Conservation (phyloP, 2,113 vertebrate species). For the Hymenochirus boettgeri region DNA sequence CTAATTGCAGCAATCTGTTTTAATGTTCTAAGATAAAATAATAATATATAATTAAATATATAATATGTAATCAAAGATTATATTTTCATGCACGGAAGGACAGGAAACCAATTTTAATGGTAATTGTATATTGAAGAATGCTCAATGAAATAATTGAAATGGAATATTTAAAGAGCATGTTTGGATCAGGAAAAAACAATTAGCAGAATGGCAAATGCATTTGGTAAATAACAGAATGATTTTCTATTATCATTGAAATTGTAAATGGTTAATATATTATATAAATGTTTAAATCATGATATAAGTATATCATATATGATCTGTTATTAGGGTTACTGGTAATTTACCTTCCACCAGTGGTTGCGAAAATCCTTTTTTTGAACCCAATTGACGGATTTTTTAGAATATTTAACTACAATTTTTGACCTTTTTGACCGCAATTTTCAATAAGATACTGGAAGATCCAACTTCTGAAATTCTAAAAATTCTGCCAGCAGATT, state of each 20-base stretch:
- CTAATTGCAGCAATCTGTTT: slow-evolving; percentile 35
- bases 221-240: slow-evolving; percentile 4
- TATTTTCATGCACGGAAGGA: slow-evolving; percentile 40
- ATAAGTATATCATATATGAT: too few species aligned
- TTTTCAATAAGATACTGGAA: too few species aligned
- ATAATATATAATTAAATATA: slow-evolving; percentile 42
- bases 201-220: slow-evolving; percentile 22
- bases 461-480: too few species aligned
- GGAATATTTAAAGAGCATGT: slow-evolving; percentile 31
- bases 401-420: too few species aligned
- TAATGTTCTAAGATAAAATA: slow-evolving; percentile 40
- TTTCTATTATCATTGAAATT: slow-evolving; percentile 22
- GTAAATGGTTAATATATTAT: slow-evolving; percentile 5
- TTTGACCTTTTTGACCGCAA: too few species aligned
- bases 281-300: too few species aligned
- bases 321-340: too few species aligned
- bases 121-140: slow-evolving; percentile 42
- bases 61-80: slow-evolving; percentile 44
- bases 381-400: too few species aligned
- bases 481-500: too few species aligned
- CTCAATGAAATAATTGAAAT: slow-evolving; percentile 35
- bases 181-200: slow-evolving; percentile 25
- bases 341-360: too few species aligned
- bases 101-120: slow-evolving; percentile 42
- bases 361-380: too few species aligned